Evolutionary conservation across 2,888 invertebrate genomes (phyloP).

Genomic region (Trissolcus brochymenae): DNA sequence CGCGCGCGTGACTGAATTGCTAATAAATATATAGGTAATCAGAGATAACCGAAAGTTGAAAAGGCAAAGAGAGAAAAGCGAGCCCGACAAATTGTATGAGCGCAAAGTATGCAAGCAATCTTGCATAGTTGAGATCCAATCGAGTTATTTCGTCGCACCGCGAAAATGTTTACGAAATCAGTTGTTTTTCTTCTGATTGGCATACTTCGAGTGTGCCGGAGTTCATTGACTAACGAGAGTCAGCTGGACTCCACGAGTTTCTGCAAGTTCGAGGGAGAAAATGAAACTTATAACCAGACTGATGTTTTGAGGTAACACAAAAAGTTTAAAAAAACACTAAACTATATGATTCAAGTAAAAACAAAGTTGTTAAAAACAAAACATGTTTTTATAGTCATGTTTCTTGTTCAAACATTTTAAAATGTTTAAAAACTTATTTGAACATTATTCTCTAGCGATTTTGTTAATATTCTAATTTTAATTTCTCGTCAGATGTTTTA

Average conservation of each 20-base stretch:
- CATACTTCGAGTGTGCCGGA: constrained; percentile 43
- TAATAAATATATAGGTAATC: constrained; percentile 47
- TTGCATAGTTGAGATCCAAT: constrained; percentile 30
- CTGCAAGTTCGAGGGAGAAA: constrained; percentile 62
- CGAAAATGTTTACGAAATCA: constrained; percentile 49
- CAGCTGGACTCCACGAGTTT: constrained; percentile 24
- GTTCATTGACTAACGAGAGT: constrained; percentile 34
- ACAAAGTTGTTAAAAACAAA: no score
- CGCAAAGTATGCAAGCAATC: constrained; percentile 51
- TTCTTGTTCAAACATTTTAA: no score
- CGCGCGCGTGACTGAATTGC: constrained; percentile 48
- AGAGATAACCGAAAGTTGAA: constrained; percentile 43
- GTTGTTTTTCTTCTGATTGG: constrained; percentile 37
- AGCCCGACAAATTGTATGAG: constrained; percentile 36
- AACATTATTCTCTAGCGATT: not conserved
- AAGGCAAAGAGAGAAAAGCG: constrained; percentile 31
- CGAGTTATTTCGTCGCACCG: constrained; percentile 26
- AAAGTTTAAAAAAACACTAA: not conserved
- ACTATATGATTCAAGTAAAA: not conserved
- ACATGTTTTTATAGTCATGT: no score
- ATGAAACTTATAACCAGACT: constrained; percentile 62
- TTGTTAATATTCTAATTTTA: not conserved
- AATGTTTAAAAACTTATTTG: no score
- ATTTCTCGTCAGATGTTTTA: constrained; percentile 64
- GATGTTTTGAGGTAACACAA: constrained; percentile 68